A percentile compares a stretch with the other conserved stretches of the same genome.
Conservation (phyloP, 2,888 invertebrate genomes). For the Caenorhabditis parvicauda region DNA sequence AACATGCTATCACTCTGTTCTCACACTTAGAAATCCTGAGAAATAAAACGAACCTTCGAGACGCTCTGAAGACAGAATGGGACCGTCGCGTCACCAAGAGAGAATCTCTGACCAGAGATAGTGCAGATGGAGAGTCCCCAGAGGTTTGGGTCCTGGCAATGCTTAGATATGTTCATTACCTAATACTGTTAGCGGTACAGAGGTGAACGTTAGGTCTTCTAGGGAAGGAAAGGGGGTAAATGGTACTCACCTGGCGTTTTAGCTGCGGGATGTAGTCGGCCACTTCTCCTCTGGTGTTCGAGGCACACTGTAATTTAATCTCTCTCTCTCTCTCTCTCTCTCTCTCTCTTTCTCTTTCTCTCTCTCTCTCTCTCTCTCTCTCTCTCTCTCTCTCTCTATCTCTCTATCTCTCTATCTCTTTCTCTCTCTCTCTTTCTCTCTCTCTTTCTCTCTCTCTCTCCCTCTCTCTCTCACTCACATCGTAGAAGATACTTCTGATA, state of each 20-base stretch:
- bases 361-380: too few relatives aligned
- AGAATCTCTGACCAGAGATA: slow-evolving; percentile 71
- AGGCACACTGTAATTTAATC: slow-evolving; percentile 17
- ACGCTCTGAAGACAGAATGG: slow-evolving; percentile 89
- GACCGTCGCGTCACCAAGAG: slow-evolving; percentile 77
- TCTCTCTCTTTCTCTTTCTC: too few relatives aligned
- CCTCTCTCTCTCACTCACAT: too few relatives aligned
- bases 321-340: too few relatives aligned
- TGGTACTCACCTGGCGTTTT: slow-evolving; percentile 72
- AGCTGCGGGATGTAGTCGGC: slow-evolving; percentile 85
- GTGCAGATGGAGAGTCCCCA: slow-evolving; percentile 93
- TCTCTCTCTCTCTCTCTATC: too few relatives aligned
- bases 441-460: too few relatives aligned
- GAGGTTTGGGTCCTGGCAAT: slow-evolving; percentile 18
- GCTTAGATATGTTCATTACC: too few relatives aligned
- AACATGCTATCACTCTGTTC: background rate
- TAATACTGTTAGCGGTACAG: background rate
- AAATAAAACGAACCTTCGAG: too few relatives aligned
- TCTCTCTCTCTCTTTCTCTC: too few relatives aligned
- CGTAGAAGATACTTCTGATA: too few relatives aligned
- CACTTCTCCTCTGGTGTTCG: slow-evolving; percentile 42
- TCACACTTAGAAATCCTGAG: slow-evolving; percentile 72
- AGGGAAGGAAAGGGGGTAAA: background rate
- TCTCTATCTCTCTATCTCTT: too few relatives aligned
- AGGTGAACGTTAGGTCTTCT: background rate